A percentile compares a stretch with the other conserved stretches of the same genome.
Conservation (phyloP, 2,888 invertebrate species). For the Andrena minutula region DNA sequence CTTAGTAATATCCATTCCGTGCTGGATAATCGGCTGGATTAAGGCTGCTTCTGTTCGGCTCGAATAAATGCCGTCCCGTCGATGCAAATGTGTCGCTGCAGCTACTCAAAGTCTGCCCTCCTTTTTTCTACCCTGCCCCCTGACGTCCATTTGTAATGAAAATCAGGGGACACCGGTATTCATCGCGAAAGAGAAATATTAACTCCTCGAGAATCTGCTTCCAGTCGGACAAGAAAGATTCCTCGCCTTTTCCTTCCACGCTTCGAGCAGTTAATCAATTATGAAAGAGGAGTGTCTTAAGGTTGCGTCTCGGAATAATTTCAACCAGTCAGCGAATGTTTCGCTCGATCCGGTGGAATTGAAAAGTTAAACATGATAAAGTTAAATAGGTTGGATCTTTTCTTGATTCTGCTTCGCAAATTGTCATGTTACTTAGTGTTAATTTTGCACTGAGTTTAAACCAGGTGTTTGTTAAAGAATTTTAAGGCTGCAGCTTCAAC, state of each 20-base stretch:
- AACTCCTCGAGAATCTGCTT: background rate
- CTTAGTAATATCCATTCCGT: conserved; percentile 54
- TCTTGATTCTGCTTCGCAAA: too few relatives aligned
- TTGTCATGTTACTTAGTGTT: too few relatives aligned
- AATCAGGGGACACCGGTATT: conserved; percentile 3
- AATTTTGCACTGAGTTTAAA: too few relatives aligned
- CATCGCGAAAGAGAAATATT: conserved; percentile 8
- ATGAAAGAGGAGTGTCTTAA: background rate
- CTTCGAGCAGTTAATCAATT: conserved; percentile 5
- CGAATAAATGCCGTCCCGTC: background rate
- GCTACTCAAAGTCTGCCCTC: background rate
- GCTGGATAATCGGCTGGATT: conserved; percentile 41
- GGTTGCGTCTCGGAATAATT: conserved; percentile 1
- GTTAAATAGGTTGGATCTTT: too few relatives aligned
- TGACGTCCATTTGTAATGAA: conserved; percentile 1
- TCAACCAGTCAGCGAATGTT: background rate
- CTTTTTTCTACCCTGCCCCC: background rate
- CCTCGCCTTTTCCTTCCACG: background rate
- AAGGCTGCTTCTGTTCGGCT: background rate
- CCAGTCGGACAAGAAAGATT: background rate
- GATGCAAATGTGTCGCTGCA: background rate
- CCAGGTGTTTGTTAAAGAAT: too few relatives aligned
- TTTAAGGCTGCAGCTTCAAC: too few relatives aligned
- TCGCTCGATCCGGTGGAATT: background rate
- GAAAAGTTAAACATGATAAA: too few relatives aligned